phyloP scores from a whole-genome alignment of 2,888 invertebrate genomes.

The Corbicula japonica region DNA sequence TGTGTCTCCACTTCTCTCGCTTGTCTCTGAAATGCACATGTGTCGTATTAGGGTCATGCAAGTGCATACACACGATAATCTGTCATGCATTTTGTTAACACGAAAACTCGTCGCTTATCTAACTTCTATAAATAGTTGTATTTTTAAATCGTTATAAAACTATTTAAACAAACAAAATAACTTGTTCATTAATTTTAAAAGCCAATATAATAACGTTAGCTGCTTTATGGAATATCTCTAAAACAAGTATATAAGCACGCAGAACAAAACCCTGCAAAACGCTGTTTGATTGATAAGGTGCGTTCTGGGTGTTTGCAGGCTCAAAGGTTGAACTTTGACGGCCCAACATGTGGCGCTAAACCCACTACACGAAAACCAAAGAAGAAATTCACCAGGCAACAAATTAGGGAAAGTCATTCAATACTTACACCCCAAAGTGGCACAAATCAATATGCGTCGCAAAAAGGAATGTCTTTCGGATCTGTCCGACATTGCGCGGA shows the following conservation, averaged over 20 bases:
- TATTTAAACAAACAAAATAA: too few species aligned
- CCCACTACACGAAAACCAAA: conserved; percentile 70
- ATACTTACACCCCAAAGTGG: conserved; percentile 84
- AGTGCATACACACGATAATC: too few species aligned
- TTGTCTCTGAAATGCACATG: conserved; percentile 25
- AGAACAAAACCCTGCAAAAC: too few species aligned
- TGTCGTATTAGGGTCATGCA: conserved; percentile 5
- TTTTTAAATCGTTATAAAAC: too few species aligned
- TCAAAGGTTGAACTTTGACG: conserved; percentile 83
- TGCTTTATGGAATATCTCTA: too few species aligned
- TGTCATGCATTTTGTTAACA: conserved; percentile 1
- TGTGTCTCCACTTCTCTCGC: conserved; percentile 4
- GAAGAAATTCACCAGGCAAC: conserved; percentile 81
- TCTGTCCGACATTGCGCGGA: conserved; percentile 83
- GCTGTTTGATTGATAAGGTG: neutral
- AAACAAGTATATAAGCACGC: too few species aligned
- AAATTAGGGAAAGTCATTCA: conserved; percentile 78
- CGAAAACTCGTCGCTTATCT: too few species aligned
- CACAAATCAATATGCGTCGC: conserved; percentile 84
- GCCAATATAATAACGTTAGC: too few species aligned
- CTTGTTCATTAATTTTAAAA: too few species aligned
- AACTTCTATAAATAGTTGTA: too few species aligned
- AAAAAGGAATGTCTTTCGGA: conserved; percentile 82
- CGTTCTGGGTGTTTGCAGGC: conserved; percentile 75
- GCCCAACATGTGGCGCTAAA: conserved; percentile 83